These are phyloP conservation scores for Phylloscopus whistleri DNA, from an alignment of 2,113 vertebrate species.

Conservation along the genomic window DNA sequence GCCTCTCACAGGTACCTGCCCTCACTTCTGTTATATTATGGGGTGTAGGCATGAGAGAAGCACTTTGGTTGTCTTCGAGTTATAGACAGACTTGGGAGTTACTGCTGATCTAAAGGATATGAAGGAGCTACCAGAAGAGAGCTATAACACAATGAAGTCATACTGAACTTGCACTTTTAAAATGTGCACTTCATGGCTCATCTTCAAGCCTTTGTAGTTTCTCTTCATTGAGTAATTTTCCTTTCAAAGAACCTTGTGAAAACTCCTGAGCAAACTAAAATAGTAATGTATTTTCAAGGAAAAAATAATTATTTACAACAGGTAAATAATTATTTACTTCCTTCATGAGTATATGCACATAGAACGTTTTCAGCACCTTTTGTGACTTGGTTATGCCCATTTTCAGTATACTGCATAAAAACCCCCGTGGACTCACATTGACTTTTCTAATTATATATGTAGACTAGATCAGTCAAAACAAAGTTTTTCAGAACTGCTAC, in stretches of 20 bases:
- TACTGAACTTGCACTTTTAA: background rate
- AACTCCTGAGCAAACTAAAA: background rate
- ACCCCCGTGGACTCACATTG: background rate
- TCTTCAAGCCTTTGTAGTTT: background rate
- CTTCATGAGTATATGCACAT: background rate
- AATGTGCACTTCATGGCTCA: background rate
- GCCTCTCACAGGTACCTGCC: background rate
- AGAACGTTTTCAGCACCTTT: background rate
- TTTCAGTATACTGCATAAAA: background rate
- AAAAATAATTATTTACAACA: background rate
- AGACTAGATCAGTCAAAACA: background rate
- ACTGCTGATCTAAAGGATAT: background rate
- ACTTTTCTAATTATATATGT: background rate
- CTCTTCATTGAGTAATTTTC: background rate
- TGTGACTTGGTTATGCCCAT: background rate
- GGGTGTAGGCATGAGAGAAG: background rate
- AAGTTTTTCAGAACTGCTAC: background rate
- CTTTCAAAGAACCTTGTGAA: background rate
- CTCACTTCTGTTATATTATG: accelerated
- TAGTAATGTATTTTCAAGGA: background rate
- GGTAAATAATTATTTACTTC: background rate
- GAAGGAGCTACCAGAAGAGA: background rate
- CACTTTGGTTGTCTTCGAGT: accelerated
- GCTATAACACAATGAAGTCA: background rate
- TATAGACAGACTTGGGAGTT: background rate